Evolutionary conservation across 2,888 invertebrate genomes (phyloP).

Genomic region (Dasypogon diadema): DNA sequence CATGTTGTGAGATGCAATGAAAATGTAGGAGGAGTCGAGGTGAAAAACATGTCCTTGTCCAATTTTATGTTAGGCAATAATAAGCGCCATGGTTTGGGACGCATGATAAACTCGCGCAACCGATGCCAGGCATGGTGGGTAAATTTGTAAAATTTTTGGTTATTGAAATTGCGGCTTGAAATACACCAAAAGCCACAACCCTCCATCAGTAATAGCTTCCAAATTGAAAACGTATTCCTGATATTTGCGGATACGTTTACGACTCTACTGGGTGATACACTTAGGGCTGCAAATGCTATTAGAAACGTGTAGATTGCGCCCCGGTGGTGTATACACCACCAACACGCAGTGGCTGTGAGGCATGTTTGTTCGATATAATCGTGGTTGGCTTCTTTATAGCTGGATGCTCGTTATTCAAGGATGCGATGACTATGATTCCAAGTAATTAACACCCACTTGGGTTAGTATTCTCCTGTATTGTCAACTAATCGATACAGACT

Average conservation of each 20-base stretch:
- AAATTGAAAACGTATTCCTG: conserved; percentile 30
- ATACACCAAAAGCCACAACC: conserved; percentile 17
- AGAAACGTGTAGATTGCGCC: background rate
- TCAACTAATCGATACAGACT: conserved; percentile 26
- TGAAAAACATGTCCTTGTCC: too few relatives aligned
- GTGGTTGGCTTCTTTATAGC: conserved; percentile 25
- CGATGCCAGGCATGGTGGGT: background rate
- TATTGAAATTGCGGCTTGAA: background rate
- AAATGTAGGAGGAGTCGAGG: too few relatives aligned
- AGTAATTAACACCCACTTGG: conserved; percentile 19
- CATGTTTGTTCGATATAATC: too few relatives aligned
- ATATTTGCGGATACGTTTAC: conserved; percentile 8
- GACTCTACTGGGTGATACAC: background rate
- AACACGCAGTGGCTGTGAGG: too few relatives aligned
- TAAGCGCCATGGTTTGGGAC: too few relatives aligned
- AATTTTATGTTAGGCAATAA: too few relatives aligned
- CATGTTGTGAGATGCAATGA: too few relatives aligned
- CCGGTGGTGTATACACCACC: background rate
- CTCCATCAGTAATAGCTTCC: conserved; percentile 8
- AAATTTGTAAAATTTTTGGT: background rate
- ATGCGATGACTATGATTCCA: conserved; percentile 8
- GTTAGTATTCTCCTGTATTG: background rate
- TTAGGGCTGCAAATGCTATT: background rate
- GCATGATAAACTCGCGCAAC: background rate
- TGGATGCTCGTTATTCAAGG: conserved; percentile 1